Evolutionary conservation across 1,140 invertebrate genomes (phyloP).

Genomic region (Pogonomyrmex californicus): DNA sequence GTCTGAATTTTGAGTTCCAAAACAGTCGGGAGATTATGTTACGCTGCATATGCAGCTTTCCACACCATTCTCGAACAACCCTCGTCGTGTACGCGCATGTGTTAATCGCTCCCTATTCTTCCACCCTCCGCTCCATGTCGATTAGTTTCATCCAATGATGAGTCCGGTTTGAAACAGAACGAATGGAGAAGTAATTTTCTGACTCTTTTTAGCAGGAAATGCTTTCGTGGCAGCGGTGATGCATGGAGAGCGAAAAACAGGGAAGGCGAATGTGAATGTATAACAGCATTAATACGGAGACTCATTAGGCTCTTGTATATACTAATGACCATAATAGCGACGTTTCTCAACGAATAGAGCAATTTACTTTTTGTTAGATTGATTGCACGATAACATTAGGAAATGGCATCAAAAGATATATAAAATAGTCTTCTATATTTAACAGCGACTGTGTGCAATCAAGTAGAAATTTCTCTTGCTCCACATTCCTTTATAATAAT

Average conservation of each 20-base stretch:
- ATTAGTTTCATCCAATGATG: slow-evolving; percentile 62
- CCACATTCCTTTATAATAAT: neutral
- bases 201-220: slow-evolving; percentile 23
- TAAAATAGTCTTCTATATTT: neutral
- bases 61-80: slow-evolving; percentile 2
- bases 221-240: neutral
- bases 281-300: slow-evolving; percentile 16
- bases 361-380: slow-evolving; percentile 7
- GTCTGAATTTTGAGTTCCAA: slow-evolving; percentile 57
- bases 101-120: slow-evolving; percentile 49
- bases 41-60: slow-evolving; percentile 55
- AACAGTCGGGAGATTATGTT: slow-evolving; percentile 64
- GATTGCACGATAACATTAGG: neutral
- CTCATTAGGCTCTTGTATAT: slow-evolving; percentile 15
- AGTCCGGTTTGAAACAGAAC: slow-evolving; percentile 61
- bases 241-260: neutral
- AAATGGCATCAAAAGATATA: neutral
- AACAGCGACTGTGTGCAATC: neutral
- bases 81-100: neutral
- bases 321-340: slow-evolving; percentile 12
- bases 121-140: slow-evolving; percentile 4
- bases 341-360: neutral
- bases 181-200: slow-evolving; percentile 66
- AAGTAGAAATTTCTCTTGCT: neutral
- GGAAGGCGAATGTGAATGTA: neutral